Evolutionary conservation across 2,888 invertebrate species (phyloP), one percentile per base, ranked within the genome.

Genomic region (Autographa gamma): DNA sequence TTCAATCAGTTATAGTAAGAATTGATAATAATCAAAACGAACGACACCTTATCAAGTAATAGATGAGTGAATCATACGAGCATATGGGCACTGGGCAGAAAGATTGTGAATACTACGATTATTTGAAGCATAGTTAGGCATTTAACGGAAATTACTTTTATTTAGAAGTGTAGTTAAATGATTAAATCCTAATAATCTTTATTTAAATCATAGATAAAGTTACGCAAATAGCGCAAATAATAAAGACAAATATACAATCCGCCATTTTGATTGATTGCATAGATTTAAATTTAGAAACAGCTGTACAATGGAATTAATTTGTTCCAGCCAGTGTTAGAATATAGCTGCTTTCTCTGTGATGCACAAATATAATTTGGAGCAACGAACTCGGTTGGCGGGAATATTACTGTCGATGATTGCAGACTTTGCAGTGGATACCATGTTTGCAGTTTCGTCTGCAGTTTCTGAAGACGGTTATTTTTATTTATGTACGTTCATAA

Each of bases 371-470:
- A 70, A 78, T 81, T 77, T 77, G 60, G 76, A 74, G 70, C 74
- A 84, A 84, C 78, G 79, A 80, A 80, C 79, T 70, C 82, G 66
- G 79, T 80, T 71, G 80, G 80, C 80, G 82, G 60, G 58, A 59
- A 67, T 81, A 73, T 74, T 74, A 77, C 64, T 76, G 73, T 72
- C 72, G 80, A 81, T 80, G 80, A 81, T 81, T 77, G 63, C 60
- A 63, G 43, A 43, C 14, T 48, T 48, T 48, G 48, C 54, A 25
- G 59, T 61, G 65, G 54, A 54, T 31, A 66, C 63, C 63, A 66
- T 66, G n/a, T 68, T 70, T 62, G 61, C 59, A 64, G 41, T n/a
- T 32, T n/a, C 11, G 31, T 65, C 5, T 16, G 32, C 19, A 60
- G 38, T 38, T 8, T 34, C 8, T 2, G 34, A 34, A 34, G 52